A percentile compares a stretch with the other conserved stretches of the same genome.
These are phyloP conservation scores for Phataginus tricuspis DNA, from an alignment of 2,797 vertebrate genomes.

Conservation along the genomic window DNA sequence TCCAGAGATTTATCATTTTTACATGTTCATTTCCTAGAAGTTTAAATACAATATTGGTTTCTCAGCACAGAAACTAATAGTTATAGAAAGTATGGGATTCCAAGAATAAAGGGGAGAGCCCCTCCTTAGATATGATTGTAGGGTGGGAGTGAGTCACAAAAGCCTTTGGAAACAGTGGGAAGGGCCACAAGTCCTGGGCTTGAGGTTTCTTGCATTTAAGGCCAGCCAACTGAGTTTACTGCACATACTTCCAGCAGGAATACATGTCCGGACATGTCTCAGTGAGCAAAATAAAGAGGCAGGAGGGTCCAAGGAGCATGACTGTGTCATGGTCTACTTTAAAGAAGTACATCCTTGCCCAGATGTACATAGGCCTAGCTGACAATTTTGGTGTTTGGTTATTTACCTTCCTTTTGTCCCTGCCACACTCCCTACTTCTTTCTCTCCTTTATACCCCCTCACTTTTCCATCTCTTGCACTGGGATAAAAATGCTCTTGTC, in stretches of 20 bases:
- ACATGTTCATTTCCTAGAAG: slow-evolving; percentile 11
- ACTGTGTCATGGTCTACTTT: not conserved
- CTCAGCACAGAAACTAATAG: slow-evolving; percentile 40
- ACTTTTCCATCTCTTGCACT: not conserved
- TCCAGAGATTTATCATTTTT: slow-evolving; percentile 11
- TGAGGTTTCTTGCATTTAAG: not conserved
- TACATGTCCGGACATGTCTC: fast-evolving
- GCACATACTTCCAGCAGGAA: not conserved
- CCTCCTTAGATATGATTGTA: not conserved
- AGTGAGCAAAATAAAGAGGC: not conserved
- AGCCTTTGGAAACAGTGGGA: not conserved
- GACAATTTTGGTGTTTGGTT: not conserved
- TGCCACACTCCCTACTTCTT: not conserved
- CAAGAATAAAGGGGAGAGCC: not conserved
- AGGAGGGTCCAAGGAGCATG: no score
- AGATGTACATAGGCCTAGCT: not conserved
- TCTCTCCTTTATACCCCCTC: no score
- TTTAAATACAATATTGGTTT: slow-evolving; percentile 46
- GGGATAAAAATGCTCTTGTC: not conserved
- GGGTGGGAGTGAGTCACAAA: not conserved
- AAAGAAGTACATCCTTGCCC: not conserved
- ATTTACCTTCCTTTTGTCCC: not conserved
- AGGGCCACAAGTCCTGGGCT: not conserved
- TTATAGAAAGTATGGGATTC: not conserved
- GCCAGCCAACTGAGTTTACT: not conserved